Percentiles rank a stretch among this genome's conserved stretches.
Evolutionary conservation across 2,113 vertebrate species (phyloP).

Genomic region (Odontesthes bonariensis): DNA sequence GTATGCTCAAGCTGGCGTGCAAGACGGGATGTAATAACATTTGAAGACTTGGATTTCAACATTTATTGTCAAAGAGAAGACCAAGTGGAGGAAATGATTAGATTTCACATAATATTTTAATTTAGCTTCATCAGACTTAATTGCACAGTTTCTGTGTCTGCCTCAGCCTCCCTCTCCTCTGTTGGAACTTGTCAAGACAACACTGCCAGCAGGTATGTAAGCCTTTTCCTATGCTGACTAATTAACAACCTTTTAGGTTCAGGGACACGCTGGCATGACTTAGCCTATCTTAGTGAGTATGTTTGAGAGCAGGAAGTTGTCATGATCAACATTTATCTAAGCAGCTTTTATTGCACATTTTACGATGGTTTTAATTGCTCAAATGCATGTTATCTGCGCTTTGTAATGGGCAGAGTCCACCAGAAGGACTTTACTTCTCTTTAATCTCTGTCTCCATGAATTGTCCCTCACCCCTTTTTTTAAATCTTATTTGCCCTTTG

Average conservation of each 20-base stretch:
- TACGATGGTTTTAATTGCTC: slow-evolving; percentile 4
- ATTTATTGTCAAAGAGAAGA: not conserved
- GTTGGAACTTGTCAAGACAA: slow-evolving; percentile 50
- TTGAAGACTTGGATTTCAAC: not conserved
- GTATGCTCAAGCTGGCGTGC: not conserved
- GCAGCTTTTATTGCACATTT: not conserved
- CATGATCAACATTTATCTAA: not conserved
- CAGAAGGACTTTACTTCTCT: slow-evolving; percentile 50
- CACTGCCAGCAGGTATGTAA: slow-evolving; percentile 55
- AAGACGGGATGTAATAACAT: not conserved
- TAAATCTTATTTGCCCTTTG: slow-evolving; percentile 65
- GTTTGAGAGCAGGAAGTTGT: not conserved
- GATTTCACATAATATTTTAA: not conserved
- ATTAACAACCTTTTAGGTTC: slow-evolving; percentile 13
- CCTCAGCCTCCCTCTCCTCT: slow-evolving; percentile 26
- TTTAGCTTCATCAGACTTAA: not conserved
- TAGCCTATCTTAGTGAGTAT: not conserved
- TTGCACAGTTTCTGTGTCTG: slow-evolving; percentile 3
- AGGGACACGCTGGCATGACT: not conserved
- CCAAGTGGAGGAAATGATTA: not conserved
- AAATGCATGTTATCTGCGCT: slow-evolving; percentile 30
- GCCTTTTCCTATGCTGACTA: slow-evolving; percentile 34
- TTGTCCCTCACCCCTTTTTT: slow-evolving; percentile 44
- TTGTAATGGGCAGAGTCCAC: slow-evolving; percentile 63
- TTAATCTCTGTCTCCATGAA: slow-evolving; percentile 41